phyloP scores from a whole-genome alignment of 2,797 vertebrate species.

The Octomys mimax region DNA sequence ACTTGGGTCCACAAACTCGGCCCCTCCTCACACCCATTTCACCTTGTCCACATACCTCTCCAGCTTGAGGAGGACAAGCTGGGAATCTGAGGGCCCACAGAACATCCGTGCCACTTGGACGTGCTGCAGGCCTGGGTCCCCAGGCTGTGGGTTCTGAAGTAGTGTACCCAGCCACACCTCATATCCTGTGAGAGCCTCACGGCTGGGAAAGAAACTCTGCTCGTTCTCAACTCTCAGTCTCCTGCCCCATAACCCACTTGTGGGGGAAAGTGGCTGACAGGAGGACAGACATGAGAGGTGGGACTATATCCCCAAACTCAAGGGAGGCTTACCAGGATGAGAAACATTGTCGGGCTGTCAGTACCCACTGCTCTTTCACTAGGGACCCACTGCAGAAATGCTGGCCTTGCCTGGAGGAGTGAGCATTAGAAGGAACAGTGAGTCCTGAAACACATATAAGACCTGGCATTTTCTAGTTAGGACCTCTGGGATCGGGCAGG shows the following conservation, averaged over 20 bases:
- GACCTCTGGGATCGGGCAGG: not conserved
- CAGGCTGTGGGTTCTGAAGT: conserved; percentile 91
- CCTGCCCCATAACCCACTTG: not conserved
- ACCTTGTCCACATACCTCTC: conserved; percentile 88
- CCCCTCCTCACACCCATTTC: not conserved
- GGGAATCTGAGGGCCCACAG: conserved; percentile 96
- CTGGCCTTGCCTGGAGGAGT: conserved; percentile 91
- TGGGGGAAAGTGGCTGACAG: not conserved
- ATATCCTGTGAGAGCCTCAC: conserved; percentile 93
- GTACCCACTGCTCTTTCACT: conserved; percentile 96
- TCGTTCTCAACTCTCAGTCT: not conserved
- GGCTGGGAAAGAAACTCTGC: conserved; percentile 87
- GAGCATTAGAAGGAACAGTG: not conserved
- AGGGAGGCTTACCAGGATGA: conserved; percentile 94
- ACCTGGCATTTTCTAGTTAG: not conserved
- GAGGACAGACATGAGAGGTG: not conserved
- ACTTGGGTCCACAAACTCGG: not conserved
- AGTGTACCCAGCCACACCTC: conserved; percentile 95
- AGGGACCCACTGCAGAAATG: conserved; percentile 98
- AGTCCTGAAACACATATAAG: not conserved
- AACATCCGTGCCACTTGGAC: conserved; percentile 93
- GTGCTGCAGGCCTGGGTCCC: conserved; percentile 92
- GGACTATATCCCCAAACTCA: not conserved
- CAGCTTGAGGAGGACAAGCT: conserved; percentile 96
- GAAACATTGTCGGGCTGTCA: conserved; percentile 98